Base-by-base conservation (phyloP, 2,113 vertebrate species). In the Gila orcuttii region DNA sequence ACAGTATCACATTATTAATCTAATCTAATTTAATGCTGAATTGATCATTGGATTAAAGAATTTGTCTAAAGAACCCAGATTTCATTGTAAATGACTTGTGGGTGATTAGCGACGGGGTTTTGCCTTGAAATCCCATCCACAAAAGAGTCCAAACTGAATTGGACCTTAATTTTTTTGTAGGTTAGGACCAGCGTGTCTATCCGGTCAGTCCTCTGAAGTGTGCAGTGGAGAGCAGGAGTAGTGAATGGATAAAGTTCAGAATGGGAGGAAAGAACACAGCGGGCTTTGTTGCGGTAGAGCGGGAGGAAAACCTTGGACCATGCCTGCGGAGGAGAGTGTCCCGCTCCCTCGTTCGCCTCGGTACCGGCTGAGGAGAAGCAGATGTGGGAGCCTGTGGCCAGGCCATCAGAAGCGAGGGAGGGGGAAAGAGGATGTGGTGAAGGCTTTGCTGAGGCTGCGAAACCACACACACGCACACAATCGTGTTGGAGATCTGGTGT, bases 381-480 rank as follows among this genome's bases (percentile, higher is more conserved):
- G 88, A 91, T 89, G 90, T 89, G 86, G 59, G 59, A 39, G 79
- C 66, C 84, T 50, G 47, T 36, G 74, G 68, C 60, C 36, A 28
- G 80, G 52, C 23, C 78, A 88, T 59, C 57, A 82, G 82, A 73
- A 83, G 84, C 69, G 76, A 50, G 39, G 60, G 86, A 89, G 50
- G 66, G 79, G 84, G 82, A 74, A 42, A 79, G 81, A 90, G 87
- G 91, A 89, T 90, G 89, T 89, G 89, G 91, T 88, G 76, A 88
- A 86, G 80, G 78, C 86, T 85, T 87, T 84, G 82, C 87, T 90
- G 89, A 84, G 84, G 76, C 89, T 89, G 80, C 85, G 71, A 89
- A 86, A 89, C 88, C 86, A 42, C 88, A 90, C 84, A 87, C 86
- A 85, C 87, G 80, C 85, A 88, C 87, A 86, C 76, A 88, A 82